A percentile compares a stretch with the other conserved stretches of the same genome.
Conservation (phyloP, 2,888 invertebrate genomes). For the Netelia melanura region DNA sequence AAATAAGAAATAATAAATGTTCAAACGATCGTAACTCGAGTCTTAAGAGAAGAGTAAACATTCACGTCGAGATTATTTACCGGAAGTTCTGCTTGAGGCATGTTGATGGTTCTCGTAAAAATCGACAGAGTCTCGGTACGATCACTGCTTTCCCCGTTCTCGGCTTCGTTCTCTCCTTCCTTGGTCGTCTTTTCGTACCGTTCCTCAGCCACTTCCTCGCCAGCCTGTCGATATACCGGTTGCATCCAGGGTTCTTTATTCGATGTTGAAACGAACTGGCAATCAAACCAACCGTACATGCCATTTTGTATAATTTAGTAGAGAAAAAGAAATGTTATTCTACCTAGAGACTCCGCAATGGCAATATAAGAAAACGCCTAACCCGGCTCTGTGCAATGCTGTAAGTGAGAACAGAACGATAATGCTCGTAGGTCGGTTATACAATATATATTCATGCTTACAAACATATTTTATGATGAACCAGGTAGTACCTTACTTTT, state of each 20-base stretch:
- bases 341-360: neutral
- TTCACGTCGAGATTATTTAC: constrained; percentile 44
- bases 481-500: neutral
- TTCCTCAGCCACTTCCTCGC: constrained; percentile 6
- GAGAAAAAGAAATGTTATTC: neutral
- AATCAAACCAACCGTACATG: neutral
- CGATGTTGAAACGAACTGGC: constrained; percentile 20
- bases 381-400: no score
- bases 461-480: no score
- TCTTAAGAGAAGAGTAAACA: constrained; percentile 7
- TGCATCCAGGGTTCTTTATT: constrained; percentile 6
- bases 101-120: constrained; percentile 69
- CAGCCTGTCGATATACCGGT: neutral
- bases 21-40: neutral
- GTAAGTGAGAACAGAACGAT: no score
- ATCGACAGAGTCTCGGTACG: constrained; percentile 60
- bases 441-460: no score
- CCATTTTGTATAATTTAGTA: neutral
- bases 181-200: neutral
- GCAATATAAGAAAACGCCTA: neutral
- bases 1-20: neutral
- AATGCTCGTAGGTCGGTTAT: no score
- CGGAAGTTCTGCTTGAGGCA: constrained; percentile 67
- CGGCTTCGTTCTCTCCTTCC: neutral
- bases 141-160: constrained; percentile 38